These are phyloP conservation scores for Phaethornis superciliosus DNA, from an alignment of 2,113 vertebrate species.

Conservation along the genomic window DNA sequence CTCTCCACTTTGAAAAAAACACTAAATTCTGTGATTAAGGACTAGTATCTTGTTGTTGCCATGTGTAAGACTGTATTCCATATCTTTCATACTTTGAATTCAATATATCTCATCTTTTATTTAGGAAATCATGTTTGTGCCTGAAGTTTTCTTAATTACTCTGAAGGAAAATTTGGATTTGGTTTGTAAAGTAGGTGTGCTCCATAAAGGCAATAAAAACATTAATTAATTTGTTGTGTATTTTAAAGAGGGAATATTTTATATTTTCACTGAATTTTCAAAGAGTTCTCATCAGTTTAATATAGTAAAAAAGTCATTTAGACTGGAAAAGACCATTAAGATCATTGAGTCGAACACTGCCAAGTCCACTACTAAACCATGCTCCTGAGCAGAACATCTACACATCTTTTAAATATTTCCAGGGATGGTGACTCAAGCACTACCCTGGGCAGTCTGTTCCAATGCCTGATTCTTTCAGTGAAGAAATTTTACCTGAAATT, in stretches of 20 bases:
- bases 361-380: background rate
- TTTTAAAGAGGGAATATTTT: background rate
- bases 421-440: background rate
- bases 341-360: background rate
- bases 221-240: constrained; percentile 10
- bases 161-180: background rate
- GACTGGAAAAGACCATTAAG: background rate
- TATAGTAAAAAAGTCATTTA: background rate
- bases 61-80: background rate
- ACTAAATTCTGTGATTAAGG: background rate
- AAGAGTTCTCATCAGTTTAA: background rate
- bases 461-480: background rate
- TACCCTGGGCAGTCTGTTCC: background rate
- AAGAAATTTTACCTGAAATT: background rate
- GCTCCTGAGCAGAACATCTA: background rate
- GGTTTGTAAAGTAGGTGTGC: background rate
- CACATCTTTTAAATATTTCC: background rate
- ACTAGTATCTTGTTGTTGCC: background rate
- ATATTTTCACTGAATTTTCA: background rate
- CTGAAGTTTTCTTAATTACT: background rate
- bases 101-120: background rate
- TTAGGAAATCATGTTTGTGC: background rate
- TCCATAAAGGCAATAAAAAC: background rate
- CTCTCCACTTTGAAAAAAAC: rapidly evolving
- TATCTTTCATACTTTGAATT: background rate